Percentiles rank a stretch among this genome's conserved stretches.
These are phyloP conservation scores for Lepidonotus clava DNA, from an alignment of 2,888 invertebrate genomes.

Conservation along the genomic window DNA sequence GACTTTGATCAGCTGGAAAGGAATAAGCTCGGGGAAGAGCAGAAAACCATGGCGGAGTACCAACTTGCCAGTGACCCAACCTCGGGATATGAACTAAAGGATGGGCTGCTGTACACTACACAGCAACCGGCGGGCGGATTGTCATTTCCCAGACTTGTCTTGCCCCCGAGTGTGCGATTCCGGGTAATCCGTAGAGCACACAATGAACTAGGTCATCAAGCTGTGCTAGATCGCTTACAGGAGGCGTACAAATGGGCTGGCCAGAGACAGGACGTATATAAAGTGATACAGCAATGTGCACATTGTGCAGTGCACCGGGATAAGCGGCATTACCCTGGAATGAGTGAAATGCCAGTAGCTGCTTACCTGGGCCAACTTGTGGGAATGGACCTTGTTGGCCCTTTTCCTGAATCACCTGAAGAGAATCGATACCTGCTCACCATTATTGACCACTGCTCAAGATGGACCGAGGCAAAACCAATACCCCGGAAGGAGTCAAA, in stretches of 20 bases:
- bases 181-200: neutral
- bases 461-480: conserved; percentile 26
- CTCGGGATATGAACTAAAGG: neutral
- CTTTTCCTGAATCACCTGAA: no score
- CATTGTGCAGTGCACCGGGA: conserved; percentile 28
- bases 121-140: neutral
- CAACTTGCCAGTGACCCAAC: neutral
- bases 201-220: conserved; percentile 28
- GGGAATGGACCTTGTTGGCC: conserved; percentile 41
- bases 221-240: conserved; percentile 28
- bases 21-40: neutral
- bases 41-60: conserved; percentile 22
- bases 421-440: conserved; percentile 9
- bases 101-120: conserved; percentile 5
- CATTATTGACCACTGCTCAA: conserved; percentile 11
- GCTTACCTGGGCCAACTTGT: conserved; percentile 17
- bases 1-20: conserved; percentile 17
- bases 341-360: neutral
- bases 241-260: conserved; percentile 45
- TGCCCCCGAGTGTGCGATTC: neutral
- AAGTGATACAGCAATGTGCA: neutral
- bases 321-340: neutral
- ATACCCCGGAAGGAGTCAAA: conserved; percentile 5
- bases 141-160: conserved; percentile 4
- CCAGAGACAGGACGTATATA: neutral